phyloP scores from a whole-genome alignment of 2,113 vertebrate genomes.

The Arizona elegans region DNA sequence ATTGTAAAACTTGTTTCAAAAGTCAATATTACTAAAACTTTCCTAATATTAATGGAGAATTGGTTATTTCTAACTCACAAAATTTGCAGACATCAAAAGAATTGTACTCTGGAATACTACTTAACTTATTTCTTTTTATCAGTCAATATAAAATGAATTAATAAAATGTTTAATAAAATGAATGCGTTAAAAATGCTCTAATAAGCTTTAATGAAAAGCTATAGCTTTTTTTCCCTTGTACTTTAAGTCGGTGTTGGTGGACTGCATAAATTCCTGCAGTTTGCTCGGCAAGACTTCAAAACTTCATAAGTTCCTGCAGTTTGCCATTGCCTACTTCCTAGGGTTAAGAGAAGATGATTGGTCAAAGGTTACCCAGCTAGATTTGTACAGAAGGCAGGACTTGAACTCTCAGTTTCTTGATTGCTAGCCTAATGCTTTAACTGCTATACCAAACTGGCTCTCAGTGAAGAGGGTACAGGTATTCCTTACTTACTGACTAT shows the following conservation, averaged over 20 bases:
- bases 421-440: not conserved
- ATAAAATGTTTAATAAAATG: too few relatives aligned
- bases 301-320: not conserved
- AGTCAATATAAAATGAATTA: not conserved
- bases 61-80: not conserved
- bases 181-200: too few relatives aligned
- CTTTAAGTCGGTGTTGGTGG: not conserved
- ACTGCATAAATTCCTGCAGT: not conserved
- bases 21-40: not conserved
- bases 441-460: not conserved
- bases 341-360: not conserved
- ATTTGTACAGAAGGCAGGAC: not conserved
- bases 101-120: not conserved
- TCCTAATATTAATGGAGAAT: not conserved
- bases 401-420: not conserved
- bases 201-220: not conserved
- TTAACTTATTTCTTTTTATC: not conserved
- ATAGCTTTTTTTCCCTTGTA: not conserved
- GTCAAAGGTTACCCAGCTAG: not conserved
- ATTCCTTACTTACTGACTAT: not conserved
- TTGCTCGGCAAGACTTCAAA: not conserved
- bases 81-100: not conserved
- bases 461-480: not conserved
- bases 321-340: not conserved
- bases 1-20: not conserved